Evolutionary conservation across 2,888 invertebrate species (phyloP).

Genomic region (Megamerina dolium): DNA sequence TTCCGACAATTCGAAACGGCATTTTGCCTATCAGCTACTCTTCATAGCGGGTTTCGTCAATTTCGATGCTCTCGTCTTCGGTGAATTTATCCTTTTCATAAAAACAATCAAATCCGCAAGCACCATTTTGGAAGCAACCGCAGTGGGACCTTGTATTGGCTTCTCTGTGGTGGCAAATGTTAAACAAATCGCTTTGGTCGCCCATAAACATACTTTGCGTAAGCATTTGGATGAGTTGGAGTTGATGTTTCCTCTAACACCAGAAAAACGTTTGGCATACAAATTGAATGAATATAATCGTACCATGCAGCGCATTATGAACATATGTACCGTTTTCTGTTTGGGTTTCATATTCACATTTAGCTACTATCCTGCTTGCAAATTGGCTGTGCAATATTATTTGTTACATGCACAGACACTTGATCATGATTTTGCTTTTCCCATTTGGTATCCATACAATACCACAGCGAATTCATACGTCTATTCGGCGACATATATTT

Average conservation of each 20-base stretch:
- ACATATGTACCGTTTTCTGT: slow-evolving; percentile 33
- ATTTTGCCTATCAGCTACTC: slow-evolving; percentile 17
- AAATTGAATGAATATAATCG: slow-evolving; percentile 22
- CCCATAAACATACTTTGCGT: slow-evolving; percentile 24
- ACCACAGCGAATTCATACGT: slow-evolving; percentile 22
- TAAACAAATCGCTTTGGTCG: slow-evolving; percentile 33
- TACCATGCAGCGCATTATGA: slow-evolving; percentile 31
- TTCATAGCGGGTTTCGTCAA: slow-evolving; percentile 31
- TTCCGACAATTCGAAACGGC: slow-evolving; percentile 18
- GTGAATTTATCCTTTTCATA: slow-evolving; percentile 33
- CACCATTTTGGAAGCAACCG: slow-evolving; percentile 34
- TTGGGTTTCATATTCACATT: slow-evolving; percentile 34
- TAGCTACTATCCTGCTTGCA: slow-evolving; percentile 32
- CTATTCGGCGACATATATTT: slow-evolving; percentile 30
- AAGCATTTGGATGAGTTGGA: slow-evolving; percentile 34
- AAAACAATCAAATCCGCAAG: slow-evolving; percentile 29
- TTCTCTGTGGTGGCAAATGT: slow-evolving; percentile 35
- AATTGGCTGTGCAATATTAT: slow-evolving; percentile 28
- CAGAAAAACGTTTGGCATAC: slow-evolving; percentile 23
- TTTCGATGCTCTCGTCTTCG: slow-evolving; percentile 31
- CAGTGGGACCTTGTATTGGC: slow-evolving; percentile 40
- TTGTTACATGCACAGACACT: slow-evolving; percentile 13
- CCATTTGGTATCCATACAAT: slow-evolving; percentile 39
- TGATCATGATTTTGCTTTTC: slow-evolving; percentile 33
- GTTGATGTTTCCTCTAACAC: slow-evolving; percentile 33